Percentiles rank a stretch among this genome's conserved stretches.
Conservation (phyloP, 2,113 vertebrate species). For the Ivindomyrus marchei region DNA sequence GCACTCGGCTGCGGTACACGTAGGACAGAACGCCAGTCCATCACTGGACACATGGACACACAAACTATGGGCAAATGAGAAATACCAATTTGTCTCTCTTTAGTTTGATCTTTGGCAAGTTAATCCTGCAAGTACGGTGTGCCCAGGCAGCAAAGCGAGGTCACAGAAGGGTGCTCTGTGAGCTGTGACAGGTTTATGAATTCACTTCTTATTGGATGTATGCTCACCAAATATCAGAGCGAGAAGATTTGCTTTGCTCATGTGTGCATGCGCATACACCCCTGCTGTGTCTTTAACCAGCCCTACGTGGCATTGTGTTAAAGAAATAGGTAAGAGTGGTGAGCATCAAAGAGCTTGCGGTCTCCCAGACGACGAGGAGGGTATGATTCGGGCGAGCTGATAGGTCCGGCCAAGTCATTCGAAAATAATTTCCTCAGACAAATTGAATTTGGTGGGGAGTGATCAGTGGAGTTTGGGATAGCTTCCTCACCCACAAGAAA, state of each 20-base stretch:
- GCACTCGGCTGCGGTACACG: not conserved
- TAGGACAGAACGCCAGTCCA: not conserved
- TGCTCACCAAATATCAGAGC: conserved; percentile 55
- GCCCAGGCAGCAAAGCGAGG: conserved; percentile 42
- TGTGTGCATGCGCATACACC: conserved; percentile 11
- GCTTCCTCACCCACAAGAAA: not conserved
- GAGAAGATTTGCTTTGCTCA: conserved; percentile 39
- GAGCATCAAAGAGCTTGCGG: not conserved
- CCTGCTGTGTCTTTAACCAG: conserved; percentile 34
- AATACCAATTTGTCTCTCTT: not conserved
- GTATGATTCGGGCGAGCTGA: too few species aligned
- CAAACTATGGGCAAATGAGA: not conserved
- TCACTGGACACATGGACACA: not conserved
- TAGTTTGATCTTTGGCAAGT: conserved; percentile 17
- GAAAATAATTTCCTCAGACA: conserved; percentile 11
- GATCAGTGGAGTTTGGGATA: not conserved
- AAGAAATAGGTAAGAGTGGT: not conserved
- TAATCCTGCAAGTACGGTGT: conserved; percentile 27
- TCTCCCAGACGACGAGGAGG: not conserved
- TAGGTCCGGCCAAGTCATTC: not conserved
- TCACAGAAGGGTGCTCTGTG: conserved; percentile 45
- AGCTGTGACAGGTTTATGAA: conserved; percentile 61
- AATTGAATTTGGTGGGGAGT: conserved; percentile 13
- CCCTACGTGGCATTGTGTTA: not conserved
- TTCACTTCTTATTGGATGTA: conserved; percentile 58